Conservation (phyloP, 2,888 invertebrate species). For the Arctia plantaginis region DNA sequence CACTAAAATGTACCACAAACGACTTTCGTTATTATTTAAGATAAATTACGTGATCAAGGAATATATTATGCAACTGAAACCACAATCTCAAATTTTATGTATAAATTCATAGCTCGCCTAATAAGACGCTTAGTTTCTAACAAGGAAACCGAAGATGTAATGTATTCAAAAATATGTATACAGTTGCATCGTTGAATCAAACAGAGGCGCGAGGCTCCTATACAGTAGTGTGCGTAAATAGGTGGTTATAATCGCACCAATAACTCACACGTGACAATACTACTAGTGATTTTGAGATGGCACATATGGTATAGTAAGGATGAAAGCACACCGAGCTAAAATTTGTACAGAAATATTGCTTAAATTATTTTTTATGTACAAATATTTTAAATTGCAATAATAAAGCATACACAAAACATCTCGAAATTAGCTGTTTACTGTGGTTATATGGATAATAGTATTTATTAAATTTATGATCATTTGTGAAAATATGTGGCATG, state of each 20-base stretch:
- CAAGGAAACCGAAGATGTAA: conserved; percentile 6
- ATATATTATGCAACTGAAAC: conserved; percentile 14
- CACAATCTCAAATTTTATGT: neutral
- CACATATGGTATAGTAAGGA: conserved; percentile 54
- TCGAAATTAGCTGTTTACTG: too few species aligned
- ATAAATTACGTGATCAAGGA: conserved; percentile 43
- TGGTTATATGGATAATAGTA: too few species aligned
- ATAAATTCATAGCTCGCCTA: conserved; percentile 25
- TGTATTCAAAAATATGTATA: conserved; percentile 19
- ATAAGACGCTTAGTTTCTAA: neutral
- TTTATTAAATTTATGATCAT: too few species aligned
- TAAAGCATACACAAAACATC: too few species aligned
- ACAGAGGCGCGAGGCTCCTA: conserved; percentile 21
- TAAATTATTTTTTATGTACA: neutral
- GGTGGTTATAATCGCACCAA: conserved; percentile 55
- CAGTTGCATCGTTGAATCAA: neutral
- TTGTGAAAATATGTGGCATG: too few species aligned
- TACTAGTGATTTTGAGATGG: conserved; percentile 61
- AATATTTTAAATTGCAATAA: too few species aligned
- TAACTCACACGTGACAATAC: conserved; percentile 56
- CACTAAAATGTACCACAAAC: conserved; percentile 43
- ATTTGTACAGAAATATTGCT: neutral
- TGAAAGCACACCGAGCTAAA: conserved; percentile 33
- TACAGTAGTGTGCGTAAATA: conserved; percentile 50
- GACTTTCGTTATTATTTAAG: conserved; percentile 47